Percentiles rank a stretch among this genome's conserved stretches.
Conservation (phyloP, 2,797 vertebrate species). For the Dryobates pubescens region DNA sequence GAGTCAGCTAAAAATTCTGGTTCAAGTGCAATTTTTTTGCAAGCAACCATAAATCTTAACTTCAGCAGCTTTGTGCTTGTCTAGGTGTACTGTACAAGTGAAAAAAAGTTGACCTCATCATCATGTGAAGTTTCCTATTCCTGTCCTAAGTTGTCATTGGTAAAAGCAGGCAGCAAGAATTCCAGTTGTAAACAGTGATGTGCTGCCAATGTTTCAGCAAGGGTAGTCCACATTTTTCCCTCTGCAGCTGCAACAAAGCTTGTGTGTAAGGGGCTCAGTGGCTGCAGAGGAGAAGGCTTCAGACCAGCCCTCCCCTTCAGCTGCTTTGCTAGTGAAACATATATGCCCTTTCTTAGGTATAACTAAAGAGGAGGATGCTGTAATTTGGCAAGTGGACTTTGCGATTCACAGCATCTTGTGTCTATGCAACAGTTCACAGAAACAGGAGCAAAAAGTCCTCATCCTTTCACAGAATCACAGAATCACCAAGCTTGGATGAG, state of each 20-base stretch:
- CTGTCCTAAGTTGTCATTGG: conserved; percentile 34
- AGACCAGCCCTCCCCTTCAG: background rate
- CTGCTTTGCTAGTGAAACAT: background rate
- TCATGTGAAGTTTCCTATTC: conserved; percentile 43
- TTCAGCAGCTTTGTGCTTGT: background rate
- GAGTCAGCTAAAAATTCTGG: background rate
- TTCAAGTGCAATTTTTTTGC: conserved; percentile 9
- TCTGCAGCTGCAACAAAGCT: background rate
- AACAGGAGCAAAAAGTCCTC: background rate
- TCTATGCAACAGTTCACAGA: background rate
- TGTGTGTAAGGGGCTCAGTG: background rate
- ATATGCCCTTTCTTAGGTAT: background rate
- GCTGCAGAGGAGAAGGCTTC: background rate
- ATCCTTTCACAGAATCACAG: background rate
- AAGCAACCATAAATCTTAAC: conserved; percentile 48
- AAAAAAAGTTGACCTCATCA: conserved; percentile 61
- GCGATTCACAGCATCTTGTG: background rate
- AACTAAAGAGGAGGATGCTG: background rate
- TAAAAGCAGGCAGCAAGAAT: conserved; percentile 40
- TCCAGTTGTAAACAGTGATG: conserved; percentile 53
- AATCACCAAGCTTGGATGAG: too few relatives aligned
- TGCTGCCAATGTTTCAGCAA: conserved; percentile 50
- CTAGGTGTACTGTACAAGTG: background rate
- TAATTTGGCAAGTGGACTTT: background rate
- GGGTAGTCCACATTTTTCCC: conserved; percentile 36